phyloP scores from a whole-genome alignment of 1,140 invertebrate species.

The Meloidogyne hapla region DNA sequence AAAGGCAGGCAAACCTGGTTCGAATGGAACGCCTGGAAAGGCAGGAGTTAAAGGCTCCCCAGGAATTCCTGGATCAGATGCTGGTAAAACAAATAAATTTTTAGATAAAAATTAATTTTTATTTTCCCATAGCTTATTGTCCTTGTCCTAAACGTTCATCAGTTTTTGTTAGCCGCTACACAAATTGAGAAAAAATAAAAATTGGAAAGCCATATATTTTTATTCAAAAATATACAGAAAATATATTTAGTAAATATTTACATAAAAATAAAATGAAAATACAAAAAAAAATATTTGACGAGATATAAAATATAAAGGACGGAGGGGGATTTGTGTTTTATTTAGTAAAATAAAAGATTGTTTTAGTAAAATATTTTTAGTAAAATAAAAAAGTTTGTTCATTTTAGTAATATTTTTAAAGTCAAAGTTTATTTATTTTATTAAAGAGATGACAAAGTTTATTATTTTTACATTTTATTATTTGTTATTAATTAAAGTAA shows the following conservation, averaged over 20 bases:
- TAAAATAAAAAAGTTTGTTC: too few relatives aligned
- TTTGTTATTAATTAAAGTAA: conserved; percentile 28
- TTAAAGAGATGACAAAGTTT: conserved; percentile 23
- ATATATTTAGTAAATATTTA: neutral
- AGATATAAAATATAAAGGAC: conserved; percentile 5
- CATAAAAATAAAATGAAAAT: neutral
- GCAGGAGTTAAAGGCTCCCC: neutral
- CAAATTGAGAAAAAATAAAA: neutral
- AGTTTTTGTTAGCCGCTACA: conserved; percentile 17
- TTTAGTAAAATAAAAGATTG: neutral
- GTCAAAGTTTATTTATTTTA: conserved; percentile 12
- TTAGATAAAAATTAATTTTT: neutral
- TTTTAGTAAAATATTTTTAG: too few relatives aligned
- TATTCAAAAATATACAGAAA: neutral
- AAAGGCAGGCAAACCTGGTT: conserved; percentile 24
- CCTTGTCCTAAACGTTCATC: conserved; percentile 21
- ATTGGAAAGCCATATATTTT: neutral
- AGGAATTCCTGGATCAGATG: conserved; percentile 18
- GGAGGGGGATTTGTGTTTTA: neutral
- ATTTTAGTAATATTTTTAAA: too few relatives aligned
- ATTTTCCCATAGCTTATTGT: conserved; percentile 13
- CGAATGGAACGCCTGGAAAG: conserved; percentile 15
- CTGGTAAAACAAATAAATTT: neutral
- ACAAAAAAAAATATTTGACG: neutral
- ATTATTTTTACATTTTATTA: conserved; percentile 15